Conservation (phyloP, 2,797 vertebrate species). For the Macroramphosus scolopax region DNA sequence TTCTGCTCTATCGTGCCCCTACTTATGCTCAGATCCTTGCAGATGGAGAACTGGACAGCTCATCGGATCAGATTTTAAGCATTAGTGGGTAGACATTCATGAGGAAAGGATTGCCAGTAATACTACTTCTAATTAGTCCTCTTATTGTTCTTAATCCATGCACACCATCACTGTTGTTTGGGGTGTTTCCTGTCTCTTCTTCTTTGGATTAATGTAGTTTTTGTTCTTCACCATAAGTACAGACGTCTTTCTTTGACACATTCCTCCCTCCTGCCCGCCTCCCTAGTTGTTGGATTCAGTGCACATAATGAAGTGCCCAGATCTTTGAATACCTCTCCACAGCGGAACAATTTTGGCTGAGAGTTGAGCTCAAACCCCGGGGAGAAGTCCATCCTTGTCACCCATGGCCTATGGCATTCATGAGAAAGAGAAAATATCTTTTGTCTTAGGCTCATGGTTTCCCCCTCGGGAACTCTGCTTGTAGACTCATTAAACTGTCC, state of each 20-base stretch:
- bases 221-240: not conserved
- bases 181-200: too few relatives aligned
- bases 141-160: too few relatives aligned
- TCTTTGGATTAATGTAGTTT: too few relatives aligned
- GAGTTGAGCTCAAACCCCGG: slow-evolving; percentile 33
- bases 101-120: too few relatives aligned
- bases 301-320: not conserved
- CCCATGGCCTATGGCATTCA: slow-evolving; percentile 41
- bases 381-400: slow-evolving; percentile 47
- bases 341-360: slow-evolving; percentile 33
- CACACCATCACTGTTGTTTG: too few relatives aligned
- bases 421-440: slow-evolving; percentile 63
- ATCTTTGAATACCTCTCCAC: slow-evolving; percentile 9
- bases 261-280: not conserved
- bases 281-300: not conserved
- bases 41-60: too few relatives aligned
- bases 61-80: too few relatives aligned
- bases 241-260: not conserved
- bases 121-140: too few relatives aligned
- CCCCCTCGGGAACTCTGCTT: slow-evolving; percentile 65
- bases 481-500: slow-evolving; percentile 79
- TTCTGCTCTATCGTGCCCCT: too few relatives aligned
- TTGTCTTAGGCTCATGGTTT: slow-evolving; percentile 59
- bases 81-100: too few relatives aligned
- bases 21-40: too few relatives aligned